Evolutionary conservation across 2,797 vertebrate genomes (phyloP).

Genomic region (Pelobates cultripes): DNA sequence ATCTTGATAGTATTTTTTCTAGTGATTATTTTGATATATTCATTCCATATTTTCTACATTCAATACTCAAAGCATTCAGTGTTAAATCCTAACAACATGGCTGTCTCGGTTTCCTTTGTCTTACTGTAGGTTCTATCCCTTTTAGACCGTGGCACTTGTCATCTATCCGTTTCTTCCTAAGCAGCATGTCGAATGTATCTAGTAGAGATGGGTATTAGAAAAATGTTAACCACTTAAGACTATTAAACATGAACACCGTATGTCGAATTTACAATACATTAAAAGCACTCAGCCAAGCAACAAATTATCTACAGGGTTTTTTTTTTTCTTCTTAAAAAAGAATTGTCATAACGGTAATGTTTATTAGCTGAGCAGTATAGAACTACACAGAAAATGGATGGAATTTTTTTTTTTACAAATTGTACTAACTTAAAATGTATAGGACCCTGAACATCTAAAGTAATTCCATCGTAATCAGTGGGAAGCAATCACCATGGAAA

Average conservation of each 20-base stretch:
- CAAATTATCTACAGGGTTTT: slow-evolving; percentile 41
- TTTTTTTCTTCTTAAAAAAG: neutral
- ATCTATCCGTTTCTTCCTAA: slow-evolving; percentile 30
- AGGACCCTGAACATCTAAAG: no score
- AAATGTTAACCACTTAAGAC: slow-evolving; percentile 52
- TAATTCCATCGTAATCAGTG: no score
- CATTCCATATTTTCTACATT: no score
- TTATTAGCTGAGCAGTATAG: slow-evolving; percentile 22
- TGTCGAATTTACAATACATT: slow-evolving; percentile 39
- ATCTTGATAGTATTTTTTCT: no score
- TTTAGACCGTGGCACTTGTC: neutral
- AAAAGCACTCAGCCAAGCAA: slow-evolving; percentile 44
- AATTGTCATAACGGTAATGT: slow-evolving; percentile 17
- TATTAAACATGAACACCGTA: slow-evolving; percentile 48
- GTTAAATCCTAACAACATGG: neutral
- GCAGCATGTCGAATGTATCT: slow-evolving; percentile 20
- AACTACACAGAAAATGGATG: neutral
- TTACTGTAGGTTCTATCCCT: neutral
- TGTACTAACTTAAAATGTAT: no score
- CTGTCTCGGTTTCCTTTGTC: neutral
- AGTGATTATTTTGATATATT: no score
- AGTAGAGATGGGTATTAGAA: slow-evolving; percentile 27
- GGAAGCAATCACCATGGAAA: no score
- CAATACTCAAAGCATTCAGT: no score
- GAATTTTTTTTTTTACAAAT: no score